Base-by-base conservation (phyloP, 2,888 invertebrate genomes). In the Eretmocerus hayati region DNA sequence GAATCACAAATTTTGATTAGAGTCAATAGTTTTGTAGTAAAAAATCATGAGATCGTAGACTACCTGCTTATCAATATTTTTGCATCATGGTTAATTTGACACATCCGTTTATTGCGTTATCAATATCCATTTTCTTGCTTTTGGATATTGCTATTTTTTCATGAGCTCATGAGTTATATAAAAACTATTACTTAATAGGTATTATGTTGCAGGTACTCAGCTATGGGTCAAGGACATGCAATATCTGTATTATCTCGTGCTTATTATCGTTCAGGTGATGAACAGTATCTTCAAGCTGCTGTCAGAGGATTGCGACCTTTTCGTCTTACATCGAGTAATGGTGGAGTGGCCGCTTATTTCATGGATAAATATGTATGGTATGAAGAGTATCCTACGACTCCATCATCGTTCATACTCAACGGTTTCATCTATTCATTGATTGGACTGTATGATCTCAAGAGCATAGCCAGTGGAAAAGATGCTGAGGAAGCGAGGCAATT, bases 141-240 rank as follows among this genome's bases (percentile, higher is more conserved):
- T n/a, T n/a, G n/a, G n/a, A n/a, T n/a, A n/a, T n/a, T n/a, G n/a
- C n/a, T n/a, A n/a, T n/a, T n/a, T n/a, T n/a, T n/a, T n/a, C n/a
- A n/a, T n/a, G n/a, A n/a, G n/a, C n/a, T n/a, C n/a, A n/a, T n/a
- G n/a, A n/a, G n/a, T n/a, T n/a, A n/a, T n/a, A n/a, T n/a, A n/a
- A n/a, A n/a, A n/a, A n/a, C n/a, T n/a, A n/a, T n/a, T n/a, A n/a
- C n/a, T n/a, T n/a, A n/a, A n/a, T n/a, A n/a, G n/a, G n/a, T n/a
- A n/a, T n/a, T n/a, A n/a, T n/a, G n/a, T 54, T 44, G 26, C 52
- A 82, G 85, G 85, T 87, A 93, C 70, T 96, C 95, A 0, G 92
- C 96, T 1, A 99, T 99, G 99, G 94, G 92, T 3, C 97, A 99
- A 71, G 97, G 99, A 0, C 97, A 99, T 72, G 91, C 86, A 20